These are phyloP conservation scores for Pseudocheirus occidentalis DNA, from an alignment of 2,797 vertebrate species.

Conservation along the genomic window DNA sequence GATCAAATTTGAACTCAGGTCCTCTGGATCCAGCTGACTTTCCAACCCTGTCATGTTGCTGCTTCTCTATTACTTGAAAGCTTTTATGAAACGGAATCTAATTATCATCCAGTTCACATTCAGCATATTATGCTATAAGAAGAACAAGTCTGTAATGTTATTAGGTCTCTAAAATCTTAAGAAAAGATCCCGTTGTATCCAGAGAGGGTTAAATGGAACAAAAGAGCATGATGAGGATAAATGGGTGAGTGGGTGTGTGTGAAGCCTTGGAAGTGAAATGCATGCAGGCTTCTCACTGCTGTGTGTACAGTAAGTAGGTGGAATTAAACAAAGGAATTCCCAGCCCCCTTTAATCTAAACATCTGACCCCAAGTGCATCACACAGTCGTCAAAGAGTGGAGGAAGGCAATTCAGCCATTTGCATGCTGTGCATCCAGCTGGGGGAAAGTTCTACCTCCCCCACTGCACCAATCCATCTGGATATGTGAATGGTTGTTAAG, in stretches of 20 bases:
- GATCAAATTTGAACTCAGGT: not conserved
- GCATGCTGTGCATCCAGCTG: not conserved
- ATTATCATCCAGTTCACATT: not conserved
- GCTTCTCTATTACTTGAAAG: not conserved
- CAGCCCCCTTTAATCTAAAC: not conserved
- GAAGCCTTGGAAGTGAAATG: not conserved
- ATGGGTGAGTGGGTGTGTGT: not conserved
- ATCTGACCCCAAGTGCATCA: not conserved
- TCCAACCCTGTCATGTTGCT: not conserved
- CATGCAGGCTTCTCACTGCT: not conserved
- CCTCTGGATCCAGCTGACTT: not conserved
- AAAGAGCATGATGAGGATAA: not conserved
- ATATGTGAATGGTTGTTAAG: constrained; percentile 2
- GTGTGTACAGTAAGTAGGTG: not conserved
- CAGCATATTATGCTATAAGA: not conserved
- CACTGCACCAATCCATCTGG: not conserved
- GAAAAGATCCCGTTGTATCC: not conserved
- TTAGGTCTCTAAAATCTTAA: not conserved
- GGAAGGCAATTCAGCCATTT: not conserved
- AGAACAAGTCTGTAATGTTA: not conserved
- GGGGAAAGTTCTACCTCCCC: not conserved
- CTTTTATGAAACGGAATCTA: not conserved
- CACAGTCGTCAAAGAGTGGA: not conserved
- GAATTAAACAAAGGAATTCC: constrained; percentile 18
- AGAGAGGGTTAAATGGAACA: not conserved